phyloP scores from a whole-genome alignment of 2,888 invertebrate genomes.

The Rhagium mordax region DNA sequence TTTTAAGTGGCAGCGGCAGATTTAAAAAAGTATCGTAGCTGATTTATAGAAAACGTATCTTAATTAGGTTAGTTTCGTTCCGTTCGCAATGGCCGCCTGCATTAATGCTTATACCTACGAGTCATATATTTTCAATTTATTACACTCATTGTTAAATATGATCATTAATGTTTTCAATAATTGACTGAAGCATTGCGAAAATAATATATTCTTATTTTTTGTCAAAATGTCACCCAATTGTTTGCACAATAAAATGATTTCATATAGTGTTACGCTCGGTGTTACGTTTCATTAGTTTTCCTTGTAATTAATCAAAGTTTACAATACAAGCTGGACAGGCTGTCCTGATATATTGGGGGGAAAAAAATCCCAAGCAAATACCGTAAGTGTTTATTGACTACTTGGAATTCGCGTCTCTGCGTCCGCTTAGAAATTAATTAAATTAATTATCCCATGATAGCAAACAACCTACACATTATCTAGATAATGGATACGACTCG shows the following conservation, averaged over 20 bases:
- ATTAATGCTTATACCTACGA: no score
- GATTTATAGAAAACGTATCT: no score
- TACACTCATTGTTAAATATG: neutral
- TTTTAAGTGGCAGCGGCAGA: no score
- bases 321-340: neutral
- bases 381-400: neutral
- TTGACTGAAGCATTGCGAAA: neutral
- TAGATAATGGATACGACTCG: no score
- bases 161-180: neutral
- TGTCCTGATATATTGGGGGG: neutral
- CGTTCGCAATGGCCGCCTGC: no score
- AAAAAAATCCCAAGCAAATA: neutral
- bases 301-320: slow-evolving; percentile 4
- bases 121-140: no score
- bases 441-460: neutral
- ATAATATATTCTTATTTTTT: slow-evolving; percentile 7
- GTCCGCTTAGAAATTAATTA: neutral
- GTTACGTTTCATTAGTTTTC: neutral
- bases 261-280: neutral
- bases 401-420: neutral
- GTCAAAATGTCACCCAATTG: slow-evolving; percentile 23
- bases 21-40: no score
- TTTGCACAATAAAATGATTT: slow-evolving; percentile 15
- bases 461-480: neutral
- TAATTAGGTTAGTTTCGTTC: no score